A percentile compares a stretch with the other conserved stretches of the same genome.
Evolutionary conservation across 2,888 invertebrate species (phyloP).

Genomic region (Epirrhoe tristata): DNA sequence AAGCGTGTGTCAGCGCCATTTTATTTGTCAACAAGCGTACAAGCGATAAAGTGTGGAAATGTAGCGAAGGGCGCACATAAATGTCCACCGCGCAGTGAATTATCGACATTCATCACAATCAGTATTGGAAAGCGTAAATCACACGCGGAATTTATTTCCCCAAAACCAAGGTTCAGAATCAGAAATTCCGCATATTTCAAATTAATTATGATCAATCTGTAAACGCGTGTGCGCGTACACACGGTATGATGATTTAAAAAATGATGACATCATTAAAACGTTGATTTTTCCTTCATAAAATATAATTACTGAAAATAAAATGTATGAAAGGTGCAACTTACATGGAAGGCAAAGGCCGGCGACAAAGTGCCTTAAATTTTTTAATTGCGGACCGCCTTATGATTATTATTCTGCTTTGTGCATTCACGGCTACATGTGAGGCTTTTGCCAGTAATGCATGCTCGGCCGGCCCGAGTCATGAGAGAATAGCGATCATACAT

Average conservation of each 20-base stretch:
- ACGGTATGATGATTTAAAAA: slow-evolving; percentile 35
- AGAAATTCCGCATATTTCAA: slow-evolving; percentile 21
- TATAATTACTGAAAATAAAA: slow-evolving; percentile 43
- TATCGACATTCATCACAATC: slow-evolving; percentile 58
- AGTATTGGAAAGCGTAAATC: slow-evolving; percentile 53
- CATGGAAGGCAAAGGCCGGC: slow-evolving; percentile 64
- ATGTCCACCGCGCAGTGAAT: slow-evolving; percentile 54
- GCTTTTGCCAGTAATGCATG: slow-evolving; percentile 66
- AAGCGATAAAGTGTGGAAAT: slow-evolving; percentile 61
- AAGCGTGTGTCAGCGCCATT: slow-evolving; percentile 61
- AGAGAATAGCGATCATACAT: slow-evolving; percentile 32
- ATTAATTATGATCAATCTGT: slow-evolving; percentile 16
- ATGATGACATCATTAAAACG: slow-evolving; percentile 49
- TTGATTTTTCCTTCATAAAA: slow-evolving; percentile 34
- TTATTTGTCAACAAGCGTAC: slow-evolving; percentile 58
- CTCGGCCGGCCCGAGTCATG: slow-evolving; percentile 41
- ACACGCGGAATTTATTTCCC: slow-evolving; percentile 47
- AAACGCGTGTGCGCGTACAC: slow-evolving; percentile 8
- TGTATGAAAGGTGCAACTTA: slow-evolving; percentile 54
- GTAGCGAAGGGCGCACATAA: slow-evolving; percentile 59
- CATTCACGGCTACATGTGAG: slow-evolving; percentile 74
- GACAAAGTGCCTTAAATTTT: slow-evolving; percentile 84
- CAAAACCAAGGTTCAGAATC: slow-evolving; percentile 32
- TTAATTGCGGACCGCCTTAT: slow-evolving; percentile 81
- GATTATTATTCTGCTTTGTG: slow-evolving; percentile 83